Base-by-base conservation (phyloP, 23 tunicate species). In the Ciona savignyi region DNA sequence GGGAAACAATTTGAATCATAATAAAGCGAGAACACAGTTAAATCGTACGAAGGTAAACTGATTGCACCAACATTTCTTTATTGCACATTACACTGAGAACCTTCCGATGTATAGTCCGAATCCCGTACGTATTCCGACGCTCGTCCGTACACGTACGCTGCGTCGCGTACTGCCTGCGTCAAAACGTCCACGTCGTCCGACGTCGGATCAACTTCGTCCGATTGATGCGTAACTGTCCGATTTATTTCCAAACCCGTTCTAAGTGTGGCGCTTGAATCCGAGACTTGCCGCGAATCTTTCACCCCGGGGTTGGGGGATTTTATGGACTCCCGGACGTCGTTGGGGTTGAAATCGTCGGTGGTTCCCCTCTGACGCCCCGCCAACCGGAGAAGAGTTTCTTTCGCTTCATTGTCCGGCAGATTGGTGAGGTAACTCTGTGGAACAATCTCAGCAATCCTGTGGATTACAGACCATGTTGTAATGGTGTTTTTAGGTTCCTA, bases 381-480 rank as follows among this genome's bases (percentile, higher is more conserved):
- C 4, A 34, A 29, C 25, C 30, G 29, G 3, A 75, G 71, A n/a
- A 83, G 63, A 56, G 61, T 68, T 27, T 77, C 77, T 74, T 89
- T 79, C 61, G 68, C 68, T 68, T 89, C 96, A 11, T 74, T 64
- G 20, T 67, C 27, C 4, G 96, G 96, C 2, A 89, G 79, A 33
- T 89, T 89, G 65, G 71, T 68, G 2, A 89, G 62, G 76, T 89
- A 89, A 66, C 96, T 89, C 32, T 70, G 68, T 0, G 96, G 96
- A 32, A 71, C 66, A 26, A 89, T 85, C 61, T 89, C 84, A 34
- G 77, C 88, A 68, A 89, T 77, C 88, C 96, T 89, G 71, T 15
- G 21, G n/a, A n/a, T n/a, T 15, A 67, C 32, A 27, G 25, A 61
- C 65, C 29, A n/a, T n/a, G n/a, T n/a, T n/a, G n/a, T n/a, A n/a